These are phyloP conservation scores for Phrynocephalus versicolor DNA, from an alignment of 2,113 vertebrate genomes.

Conservation along the genomic window DNA sequence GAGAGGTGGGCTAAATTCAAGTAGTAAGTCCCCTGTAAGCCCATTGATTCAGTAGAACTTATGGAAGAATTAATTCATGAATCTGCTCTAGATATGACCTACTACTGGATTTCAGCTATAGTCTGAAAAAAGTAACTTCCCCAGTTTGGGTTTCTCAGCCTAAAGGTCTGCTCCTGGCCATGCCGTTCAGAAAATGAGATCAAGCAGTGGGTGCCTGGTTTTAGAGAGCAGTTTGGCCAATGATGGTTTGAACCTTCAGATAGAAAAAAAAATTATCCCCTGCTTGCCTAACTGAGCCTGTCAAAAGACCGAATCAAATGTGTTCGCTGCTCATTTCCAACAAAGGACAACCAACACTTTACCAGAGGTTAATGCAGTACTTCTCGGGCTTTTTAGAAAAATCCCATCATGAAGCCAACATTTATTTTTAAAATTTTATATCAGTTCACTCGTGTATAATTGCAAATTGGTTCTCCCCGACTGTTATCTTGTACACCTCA, in stretches of 20 bases:
- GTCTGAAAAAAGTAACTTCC: no score
- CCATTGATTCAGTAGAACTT: no score
- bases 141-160: no score
- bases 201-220: not conserved
- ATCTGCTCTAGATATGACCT: no score
- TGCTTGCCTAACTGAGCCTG: not conserved
- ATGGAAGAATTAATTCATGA: no score
- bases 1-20: no score
- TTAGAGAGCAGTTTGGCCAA: no score
- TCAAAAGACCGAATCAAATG: not conserved
- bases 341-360: not conserved
- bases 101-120: no score
- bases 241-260: not conserved
- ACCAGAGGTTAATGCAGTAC: not conserved
- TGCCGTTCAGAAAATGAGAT: no score
- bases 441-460: conserved; percentile 20
- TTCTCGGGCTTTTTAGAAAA: not conserved
- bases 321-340: not conserved
- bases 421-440: conserved; percentile 20
- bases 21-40: no score
- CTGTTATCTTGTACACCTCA: conserved; percentile 26
- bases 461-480: conserved; percentile 10
- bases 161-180: not conserved
- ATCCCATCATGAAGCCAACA: conserved; percentile 17
- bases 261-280: not conserved